These are phyloP conservation scores for Falco naumanni DNA, from an alignment of 2,797 vertebrate species.

Conservation along the genomic window DNA sequence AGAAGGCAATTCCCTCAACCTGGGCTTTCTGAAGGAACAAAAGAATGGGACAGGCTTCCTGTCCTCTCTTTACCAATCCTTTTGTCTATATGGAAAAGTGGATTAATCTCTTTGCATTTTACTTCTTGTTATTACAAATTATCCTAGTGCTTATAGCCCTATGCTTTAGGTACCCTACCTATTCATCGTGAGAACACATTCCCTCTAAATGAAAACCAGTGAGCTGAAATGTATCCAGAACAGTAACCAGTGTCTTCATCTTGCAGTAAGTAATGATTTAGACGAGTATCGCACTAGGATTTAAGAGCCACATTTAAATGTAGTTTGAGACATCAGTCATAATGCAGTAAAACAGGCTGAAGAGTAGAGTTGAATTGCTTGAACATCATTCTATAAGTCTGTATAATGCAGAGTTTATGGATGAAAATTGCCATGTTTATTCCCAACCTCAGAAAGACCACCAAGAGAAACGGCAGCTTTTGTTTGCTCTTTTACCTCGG, in stretches of 20 bases:
- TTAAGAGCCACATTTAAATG: neutral
- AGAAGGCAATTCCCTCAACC: neutral
- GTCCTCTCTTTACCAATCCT: neutral
- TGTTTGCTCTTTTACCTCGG: neutral
- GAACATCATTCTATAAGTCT: neutral
- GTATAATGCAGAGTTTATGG: neutral
- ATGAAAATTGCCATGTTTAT: neutral
- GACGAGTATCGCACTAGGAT: neutral
- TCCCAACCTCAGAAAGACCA: neutral
- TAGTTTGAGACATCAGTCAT: neutral
- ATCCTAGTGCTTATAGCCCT: neutral
- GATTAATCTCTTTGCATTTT: neutral
- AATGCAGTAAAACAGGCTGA: neutral
- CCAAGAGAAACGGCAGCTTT: neutral
- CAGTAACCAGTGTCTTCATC: neutral
- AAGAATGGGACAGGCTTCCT: neutral
- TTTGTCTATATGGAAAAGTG: neutral
- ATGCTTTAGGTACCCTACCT: neutral
- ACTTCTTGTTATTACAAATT: neutral
- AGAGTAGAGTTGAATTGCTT: neutral
- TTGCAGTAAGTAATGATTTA: neutral
- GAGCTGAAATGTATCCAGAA: neutral
- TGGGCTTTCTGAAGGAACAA: neutral
- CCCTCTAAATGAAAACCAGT: neutral
- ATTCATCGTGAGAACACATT: neutral